Evolutionary conservation across 1,140 invertebrate genomes (phyloP).

Genomic region (Cyrtorhinus lividipennis): DNA sequence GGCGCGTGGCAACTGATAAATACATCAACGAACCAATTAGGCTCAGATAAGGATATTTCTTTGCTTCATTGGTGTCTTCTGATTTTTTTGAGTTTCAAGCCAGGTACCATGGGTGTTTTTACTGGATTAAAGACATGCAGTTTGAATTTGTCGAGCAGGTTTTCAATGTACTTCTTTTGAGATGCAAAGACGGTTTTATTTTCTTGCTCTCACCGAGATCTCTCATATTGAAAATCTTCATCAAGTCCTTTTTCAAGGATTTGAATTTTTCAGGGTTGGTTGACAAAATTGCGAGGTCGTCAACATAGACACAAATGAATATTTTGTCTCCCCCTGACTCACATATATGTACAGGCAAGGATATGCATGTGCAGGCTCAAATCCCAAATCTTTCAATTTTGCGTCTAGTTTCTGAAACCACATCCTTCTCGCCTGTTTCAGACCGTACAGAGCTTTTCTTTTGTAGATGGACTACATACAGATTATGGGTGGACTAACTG

Average conservation of each 20-base stretch:
- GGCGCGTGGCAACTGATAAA: slow-evolving; percentile 32
- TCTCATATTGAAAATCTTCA: background rate
- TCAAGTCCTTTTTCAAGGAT: background rate
- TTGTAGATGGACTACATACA: too few relatives aligned
- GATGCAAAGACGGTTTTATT: background rate
- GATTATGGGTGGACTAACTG: too few relatives aligned
- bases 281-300: too few relatives aligned
- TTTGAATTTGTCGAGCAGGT: background rate
- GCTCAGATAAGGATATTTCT: slow-evolving; percentile 29
- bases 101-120: background rate
- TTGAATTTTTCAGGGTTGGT: too few relatives aligned
- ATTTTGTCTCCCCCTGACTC: background rate
- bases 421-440: too few relatives aligned
- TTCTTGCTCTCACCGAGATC: background rate
- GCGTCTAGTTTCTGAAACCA: too few relatives aligned
- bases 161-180: background rate
- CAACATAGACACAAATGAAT: background rate
- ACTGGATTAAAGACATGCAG: background rate
- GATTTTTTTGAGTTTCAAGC: background rate
- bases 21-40: too few relatives aligned
- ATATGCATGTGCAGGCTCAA: too few relatives aligned
- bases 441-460: too few relatives aligned
- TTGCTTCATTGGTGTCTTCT: background rate
- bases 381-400: too few relatives aligned
- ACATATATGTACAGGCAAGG: too few relatives aligned